Conservation (phyloP, 2,888 invertebrate species). For the Punctoribates punctum region DNA sequence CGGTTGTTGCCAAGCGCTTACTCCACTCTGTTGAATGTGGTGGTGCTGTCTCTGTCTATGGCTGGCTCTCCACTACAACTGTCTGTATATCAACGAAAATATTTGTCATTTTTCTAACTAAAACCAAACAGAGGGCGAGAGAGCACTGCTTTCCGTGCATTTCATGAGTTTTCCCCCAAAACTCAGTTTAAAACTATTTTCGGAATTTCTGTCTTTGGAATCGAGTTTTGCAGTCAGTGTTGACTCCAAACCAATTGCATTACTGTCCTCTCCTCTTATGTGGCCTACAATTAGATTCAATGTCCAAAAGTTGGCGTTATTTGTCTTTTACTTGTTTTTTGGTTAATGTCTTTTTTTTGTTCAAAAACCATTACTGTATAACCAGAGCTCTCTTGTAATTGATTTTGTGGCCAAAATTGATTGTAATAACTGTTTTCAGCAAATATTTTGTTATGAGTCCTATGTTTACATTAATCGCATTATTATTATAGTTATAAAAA, state of each 20-base stretch:
- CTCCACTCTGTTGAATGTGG: neutral
- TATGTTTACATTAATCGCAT: conserved; percentile 18
- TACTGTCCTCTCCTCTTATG: too few relatives aligned
- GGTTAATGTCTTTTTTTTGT: neutral
- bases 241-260: too few relatives aligned
- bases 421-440: neutral
- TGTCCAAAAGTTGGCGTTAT: neutral
- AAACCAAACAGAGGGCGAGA: neutral
- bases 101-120: conserved; percentile 12
- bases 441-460: conserved; percentile 15
- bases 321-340: neutral
- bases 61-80: neutral
- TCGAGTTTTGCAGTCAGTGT: neutral
- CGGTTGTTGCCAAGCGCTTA: conserved; percentile 27
- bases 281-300: neutral
- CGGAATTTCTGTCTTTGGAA: neutral
- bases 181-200: conserved; percentile 4
- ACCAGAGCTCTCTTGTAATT: too few relatives aligned
- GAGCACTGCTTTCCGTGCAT: neutral
- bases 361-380: too few relatives aligned
- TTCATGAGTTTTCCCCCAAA: neutral
- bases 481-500: conserved; percentile 17
- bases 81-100: neutral
- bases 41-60: neutral
- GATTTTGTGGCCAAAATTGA: too few relatives aligned